Evolutionary conservation across 2,113 vertebrate genomes (phyloP).

Genomic region (Labeo catla): DNA sequence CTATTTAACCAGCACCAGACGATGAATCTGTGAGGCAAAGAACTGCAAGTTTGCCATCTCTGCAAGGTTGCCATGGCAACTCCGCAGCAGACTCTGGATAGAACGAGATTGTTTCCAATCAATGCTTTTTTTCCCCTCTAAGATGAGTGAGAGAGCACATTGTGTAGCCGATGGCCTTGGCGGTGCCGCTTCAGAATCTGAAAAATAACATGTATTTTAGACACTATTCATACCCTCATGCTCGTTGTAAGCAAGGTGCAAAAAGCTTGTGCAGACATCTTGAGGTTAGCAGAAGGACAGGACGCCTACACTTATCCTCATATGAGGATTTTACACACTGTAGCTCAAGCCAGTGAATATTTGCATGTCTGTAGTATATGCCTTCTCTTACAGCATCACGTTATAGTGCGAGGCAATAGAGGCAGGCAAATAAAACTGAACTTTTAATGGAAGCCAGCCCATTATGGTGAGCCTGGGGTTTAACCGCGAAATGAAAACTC

Average conservation of each 20-base stretch:
- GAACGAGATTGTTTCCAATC: conserved; percentile 55
- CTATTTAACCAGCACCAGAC: conserved; percentile 46
- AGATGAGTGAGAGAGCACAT: conserved; percentile 21
- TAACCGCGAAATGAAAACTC: conserved; percentile 39
- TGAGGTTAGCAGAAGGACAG: conserved; percentile 33
- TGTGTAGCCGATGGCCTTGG: conserved; percentile 32
- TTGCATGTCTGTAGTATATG: background rate
- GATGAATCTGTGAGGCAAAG: conserved; percentile 49
- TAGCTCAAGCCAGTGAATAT: background rate
- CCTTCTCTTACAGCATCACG: background rate
- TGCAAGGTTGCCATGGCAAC: conserved; percentile 57
- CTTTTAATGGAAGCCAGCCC: conserved; percentile 25
- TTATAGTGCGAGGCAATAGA: background rate
- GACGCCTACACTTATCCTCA: background rate
- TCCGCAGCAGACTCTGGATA: conserved; percentile 44
- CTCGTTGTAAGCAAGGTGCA: background rate
- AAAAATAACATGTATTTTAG: conserved; percentile 12
- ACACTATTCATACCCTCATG: background rate
- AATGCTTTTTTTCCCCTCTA: conserved; percentile 39
- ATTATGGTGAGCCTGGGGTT: conserved; percentile 41
- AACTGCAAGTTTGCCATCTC: conserved; percentile 56
- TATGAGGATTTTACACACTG: background rate
- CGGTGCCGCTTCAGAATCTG: background rate
- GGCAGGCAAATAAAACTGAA: conserved; percentile 8
- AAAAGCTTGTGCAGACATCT: conserved; percentile 31